phyloP scores from a whole-genome alignment of 2,888 invertebrate genomes.

The Acholoe squamosa region DNA sequence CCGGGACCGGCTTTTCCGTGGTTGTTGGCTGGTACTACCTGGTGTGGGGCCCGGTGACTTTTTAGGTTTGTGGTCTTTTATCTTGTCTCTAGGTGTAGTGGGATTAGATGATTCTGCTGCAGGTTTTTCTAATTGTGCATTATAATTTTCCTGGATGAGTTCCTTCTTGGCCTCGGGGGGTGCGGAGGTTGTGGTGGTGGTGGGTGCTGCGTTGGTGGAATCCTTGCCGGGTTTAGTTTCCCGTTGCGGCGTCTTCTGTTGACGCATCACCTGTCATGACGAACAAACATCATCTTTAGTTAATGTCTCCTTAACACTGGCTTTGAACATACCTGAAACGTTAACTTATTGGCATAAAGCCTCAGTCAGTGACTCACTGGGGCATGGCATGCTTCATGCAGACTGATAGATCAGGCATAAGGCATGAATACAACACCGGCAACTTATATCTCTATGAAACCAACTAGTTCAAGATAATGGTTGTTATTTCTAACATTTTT shows the following conservation, averaged over 20 bases:
- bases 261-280: slow-evolving; percentile 50
- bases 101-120: not conserved
- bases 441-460: no score
- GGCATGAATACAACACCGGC: no score
- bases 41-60: not conserved
- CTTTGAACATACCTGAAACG: no score
- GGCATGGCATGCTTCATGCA: no score
- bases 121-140: not conserved
- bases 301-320: no score
- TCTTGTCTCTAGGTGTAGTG: not conserved
- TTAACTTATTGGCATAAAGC: no score
- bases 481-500: no score
- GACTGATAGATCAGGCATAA: no score
- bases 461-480: no score
- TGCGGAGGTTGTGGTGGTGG: no score
- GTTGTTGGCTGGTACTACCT: not conserved
- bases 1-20: slow-evolving; percentile 13
- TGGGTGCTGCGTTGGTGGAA: not conserved
- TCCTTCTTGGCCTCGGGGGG: not conserved
- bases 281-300: no score
- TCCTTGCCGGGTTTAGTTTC: slow-evolving; percentile 24
- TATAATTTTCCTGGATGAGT: not conserved
- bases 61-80: not conserved
- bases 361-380: no score
- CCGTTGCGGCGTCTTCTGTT: slow-evolving; percentile 62